phyloP scores from a whole-genome alignment of 2,888 invertebrate genomes.

The Oscheius sp. region DNA sequence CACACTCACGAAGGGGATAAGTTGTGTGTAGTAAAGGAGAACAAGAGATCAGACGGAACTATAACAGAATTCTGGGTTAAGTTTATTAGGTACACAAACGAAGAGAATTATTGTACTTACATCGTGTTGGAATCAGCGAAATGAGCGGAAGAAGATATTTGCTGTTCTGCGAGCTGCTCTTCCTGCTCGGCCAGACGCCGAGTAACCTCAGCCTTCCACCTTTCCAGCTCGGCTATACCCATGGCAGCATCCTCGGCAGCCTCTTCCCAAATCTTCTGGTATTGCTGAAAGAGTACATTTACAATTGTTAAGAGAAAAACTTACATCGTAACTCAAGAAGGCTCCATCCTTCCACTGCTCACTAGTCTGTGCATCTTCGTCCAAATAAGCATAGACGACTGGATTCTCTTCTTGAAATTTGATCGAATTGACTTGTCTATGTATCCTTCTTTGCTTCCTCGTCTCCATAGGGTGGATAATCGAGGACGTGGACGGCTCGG shows the following conservation, averaged over 20 bases:
- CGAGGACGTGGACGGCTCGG: conserved; percentile 47
- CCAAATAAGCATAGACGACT: conserved; percentile 57
- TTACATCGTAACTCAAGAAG: conserved; percentile 41
- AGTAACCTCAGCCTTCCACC: conserved; percentile 11
- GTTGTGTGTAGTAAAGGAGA: conserved; percentile 13
- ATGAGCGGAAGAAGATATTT: not conserved
- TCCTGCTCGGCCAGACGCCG: not conserved
- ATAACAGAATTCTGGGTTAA: conserved; percentile 16
- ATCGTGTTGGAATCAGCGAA: conserved; percentile 24
- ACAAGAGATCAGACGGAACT: conserved; percentile 34
- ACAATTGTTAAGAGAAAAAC: not conserved
- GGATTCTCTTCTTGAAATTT: conserved; percentile 52
- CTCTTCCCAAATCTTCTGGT: conserved; percentile 25
- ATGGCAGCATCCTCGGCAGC: conserved; percentile 11
- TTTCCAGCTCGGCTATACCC: conserved; percentile 14
- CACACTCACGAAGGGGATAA: conserved; percentile 23
- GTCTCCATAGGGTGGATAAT: conserved; percentile 46
- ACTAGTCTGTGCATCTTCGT: conserved; percentile 49
- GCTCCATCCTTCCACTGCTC: conserved; percentile 50
- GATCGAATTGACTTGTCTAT: conserved; percentile 50
- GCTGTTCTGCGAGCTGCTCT: not conserved
- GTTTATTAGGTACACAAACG: not conserved
- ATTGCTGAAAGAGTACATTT: conserved; percentile 10
- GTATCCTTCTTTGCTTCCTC: conserved; percentile 41
- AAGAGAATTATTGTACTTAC: conserved; percentile 4